Base-by-base conservation (phyloP, 2,797 vertebrate genomes). In the Acipenser transmontanus region DNA sequence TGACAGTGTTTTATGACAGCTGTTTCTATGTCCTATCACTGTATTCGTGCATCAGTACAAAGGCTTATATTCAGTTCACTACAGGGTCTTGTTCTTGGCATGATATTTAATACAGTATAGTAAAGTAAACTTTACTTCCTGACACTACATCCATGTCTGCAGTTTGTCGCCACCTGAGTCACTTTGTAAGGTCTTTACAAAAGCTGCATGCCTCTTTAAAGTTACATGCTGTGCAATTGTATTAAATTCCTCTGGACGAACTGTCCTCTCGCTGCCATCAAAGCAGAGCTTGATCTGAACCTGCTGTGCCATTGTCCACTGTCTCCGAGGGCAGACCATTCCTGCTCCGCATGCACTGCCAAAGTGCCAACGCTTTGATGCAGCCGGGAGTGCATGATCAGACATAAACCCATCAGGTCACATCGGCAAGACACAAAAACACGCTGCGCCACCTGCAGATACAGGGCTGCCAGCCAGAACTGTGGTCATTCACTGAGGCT, bases 161-260 rank as follows among this genome's bases (percentile, higher is more conserved):
- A 13, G 17, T 64, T 47, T 66, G 48, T 62, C 61, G 34, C 61
- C 52, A 52, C 56, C 63, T 66, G 48, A 66, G 17, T 34, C 13
- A 62, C 65, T 49, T 67, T 49, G 68, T 61, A 57, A 66, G 50
- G 57, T 62, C 66, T 20, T 68, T 62, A 66, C 12, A 68, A 75
- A 72, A 69, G 72, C 74, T 68, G 75, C 10, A 69, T 76, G 72
- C 64, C 76, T 73, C 65, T 64, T 62, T 64, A 63, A 63, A 77
- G 68, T 73, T 66, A 70, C 83, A 81, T 69, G 85, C 83, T 85
- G 82, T 75, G 81, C 79, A 76, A 84, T 85, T 86, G 82, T 85
- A 72, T 61, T n/a, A 54, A 49, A 47, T 60, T 60, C 20, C 47
- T n/a, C 61, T 64, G 66, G 69, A 71, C 11, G 51, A 62, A 63